phyloP scores from a whole-genome alignment of 2,797 vertebrate genomes.

The Chiloscyllium punctatum region DNA sequence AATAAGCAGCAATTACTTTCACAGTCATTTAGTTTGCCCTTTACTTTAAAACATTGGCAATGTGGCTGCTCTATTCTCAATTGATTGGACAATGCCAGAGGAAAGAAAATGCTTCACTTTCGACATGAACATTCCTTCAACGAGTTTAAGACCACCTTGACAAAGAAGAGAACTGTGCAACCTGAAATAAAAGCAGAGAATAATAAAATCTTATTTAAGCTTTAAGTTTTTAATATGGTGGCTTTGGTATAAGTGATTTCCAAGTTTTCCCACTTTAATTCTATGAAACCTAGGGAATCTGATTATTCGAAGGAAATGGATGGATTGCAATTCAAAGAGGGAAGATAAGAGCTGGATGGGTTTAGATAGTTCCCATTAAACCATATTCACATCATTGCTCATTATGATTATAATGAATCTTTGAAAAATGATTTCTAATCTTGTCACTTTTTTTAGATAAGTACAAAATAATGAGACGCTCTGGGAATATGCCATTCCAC shows the following conservation, averaged over 20 bases:
- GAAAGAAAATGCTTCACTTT: neutral
- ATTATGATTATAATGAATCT: neutral
- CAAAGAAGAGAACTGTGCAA: neutral
- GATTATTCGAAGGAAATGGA: neutral
- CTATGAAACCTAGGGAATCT: neutral
- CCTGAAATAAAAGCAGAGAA: neutral
- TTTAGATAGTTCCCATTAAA: neutral
- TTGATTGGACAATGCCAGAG: neutral
- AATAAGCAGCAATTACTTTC: too few species aligned
- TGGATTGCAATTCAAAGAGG: neutral
- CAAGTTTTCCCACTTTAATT: neutral
- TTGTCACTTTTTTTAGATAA: neutral
- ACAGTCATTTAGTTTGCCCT: neutral
- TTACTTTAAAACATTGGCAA: neutral
- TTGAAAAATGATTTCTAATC: neutral
- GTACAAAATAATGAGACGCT: neutral
- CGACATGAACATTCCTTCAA: neutral
- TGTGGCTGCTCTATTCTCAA: neutral
- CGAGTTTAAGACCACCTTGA: neutral
- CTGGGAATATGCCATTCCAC: neutral
- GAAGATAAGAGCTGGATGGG: neutral
- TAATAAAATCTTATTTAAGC: neutral
- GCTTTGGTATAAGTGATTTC: neutral
- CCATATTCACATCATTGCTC: neutral
- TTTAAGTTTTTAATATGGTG: neutral